Percentiles rank a stretch among this genome's conserved stretches.
Evolutionary conservation across 2,888 invertebrate species (phyloP).

Genomic region (Drosophila dives): DNA sequence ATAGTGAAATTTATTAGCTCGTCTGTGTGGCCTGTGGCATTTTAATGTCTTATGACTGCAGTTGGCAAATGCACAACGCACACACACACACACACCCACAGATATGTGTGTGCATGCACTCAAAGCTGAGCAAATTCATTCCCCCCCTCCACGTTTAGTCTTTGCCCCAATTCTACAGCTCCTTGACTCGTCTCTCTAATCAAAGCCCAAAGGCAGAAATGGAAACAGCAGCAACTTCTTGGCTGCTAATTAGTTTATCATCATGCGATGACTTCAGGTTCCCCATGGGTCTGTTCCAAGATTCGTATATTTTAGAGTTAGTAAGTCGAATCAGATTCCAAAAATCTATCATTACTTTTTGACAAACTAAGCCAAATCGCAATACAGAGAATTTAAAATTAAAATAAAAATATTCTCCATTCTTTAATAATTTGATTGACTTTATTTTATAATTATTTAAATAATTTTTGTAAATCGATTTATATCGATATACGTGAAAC

Average conservation of each 20-base stretch:
- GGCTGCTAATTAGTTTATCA: constrained; percentile 66
- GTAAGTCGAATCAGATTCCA: not conserved
- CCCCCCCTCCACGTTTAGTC: not conserved
- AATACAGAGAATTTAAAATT: too few species aligned
- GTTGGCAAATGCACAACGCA: constrained; percentile 26
- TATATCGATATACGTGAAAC: not conserved
- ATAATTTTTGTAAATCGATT: too few species aligned
- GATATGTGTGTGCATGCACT: not conserved
- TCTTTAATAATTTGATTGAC: not conserved
- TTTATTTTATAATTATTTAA: not conserved
- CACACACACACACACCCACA: constrained; percentile 7
- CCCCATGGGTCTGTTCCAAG: constrained; percentile 1
- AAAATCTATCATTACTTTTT: too few species aligned
- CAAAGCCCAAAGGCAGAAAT: constrained; percentile 20
- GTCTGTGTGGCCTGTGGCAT: constrained; percentile 52
- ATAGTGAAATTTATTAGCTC: constrained; percentile 78
- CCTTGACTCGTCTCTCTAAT: constrained; percentile 27
- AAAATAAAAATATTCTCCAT: not conserved
- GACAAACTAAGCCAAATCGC: too few species aligned
- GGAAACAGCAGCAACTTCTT: constrained; percentile 49
- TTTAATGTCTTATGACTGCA: constrained; percentile 56
- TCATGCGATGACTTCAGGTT: constrained; percentile 39
- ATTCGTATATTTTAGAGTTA: not conserved
- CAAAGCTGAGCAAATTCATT: not conserved
- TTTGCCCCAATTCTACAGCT: not conserved